Base-by-base conservation (phyloP, 2,888 invertebrate genomes). In the Acrobeloides nanus region DNA sequence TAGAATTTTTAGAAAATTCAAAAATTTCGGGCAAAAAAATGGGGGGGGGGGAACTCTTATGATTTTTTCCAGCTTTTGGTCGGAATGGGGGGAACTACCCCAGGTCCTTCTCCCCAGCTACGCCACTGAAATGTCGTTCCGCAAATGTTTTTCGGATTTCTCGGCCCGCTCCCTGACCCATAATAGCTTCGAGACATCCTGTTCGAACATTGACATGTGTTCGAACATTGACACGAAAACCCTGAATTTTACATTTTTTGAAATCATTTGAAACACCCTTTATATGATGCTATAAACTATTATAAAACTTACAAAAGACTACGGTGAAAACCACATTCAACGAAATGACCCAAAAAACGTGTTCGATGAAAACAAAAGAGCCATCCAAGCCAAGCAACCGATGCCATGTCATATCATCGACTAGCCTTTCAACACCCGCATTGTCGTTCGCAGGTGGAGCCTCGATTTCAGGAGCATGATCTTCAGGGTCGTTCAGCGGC, bases 311-410 rank as follows among this genome's bases (percentile, higher is more conserved):
- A 81, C 81, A 81, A 78, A 97, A 97, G 18, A 92, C 85, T 55
- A 95, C 81, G 58, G 95, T 93, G 74, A 95, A 95, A 47, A 95
- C 80, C 0, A 93, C 90, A 74, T 97, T 95, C 24, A 97, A 78
- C 0, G 92, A 90, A 18, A 95, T 89, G 21, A 95, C 92, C 95
- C 95, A 97, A 75, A 97, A 93, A 20, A 97, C 93, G 79, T 97
- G 95, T 75, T 97, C 97, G 44, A 97, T 77, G 74, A 97, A 97
- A 38, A 92, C 86, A 66, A 95, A 81, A 0, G 93, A 93, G 0
- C 95, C 95, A 76, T 97, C 95, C 8, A 97, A 77, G 0, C 95
- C 95, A 1, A 97, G 80, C 5, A 97, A 79, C 33, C 78, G 66
- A 74, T 97, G 95, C 97, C 97, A 97, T 0, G 95, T 97, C 23